Evolutionary conservation across 2,113 vertebrate species (phyloP).

Genomic region (Eretmochelys imbricata): DNA sequence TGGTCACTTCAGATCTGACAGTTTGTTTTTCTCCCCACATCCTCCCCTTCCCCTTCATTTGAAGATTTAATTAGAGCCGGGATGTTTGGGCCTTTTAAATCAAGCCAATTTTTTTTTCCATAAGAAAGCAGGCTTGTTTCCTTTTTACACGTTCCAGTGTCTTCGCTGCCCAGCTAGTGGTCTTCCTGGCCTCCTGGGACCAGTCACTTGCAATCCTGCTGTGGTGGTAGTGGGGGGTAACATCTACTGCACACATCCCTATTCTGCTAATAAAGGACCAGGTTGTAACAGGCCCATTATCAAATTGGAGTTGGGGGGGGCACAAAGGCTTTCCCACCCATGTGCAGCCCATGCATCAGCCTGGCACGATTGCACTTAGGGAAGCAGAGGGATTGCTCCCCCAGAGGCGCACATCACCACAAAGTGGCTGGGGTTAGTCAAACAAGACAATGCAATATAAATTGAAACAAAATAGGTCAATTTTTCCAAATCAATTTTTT

Average conservation of each 20-base stretch:
- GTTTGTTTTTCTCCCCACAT: not conserved
- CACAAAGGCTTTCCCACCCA: not conserved
- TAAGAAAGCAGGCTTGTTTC: constrained; percentile 58
- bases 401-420: not conserved
- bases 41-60: constrained; percentile 42
- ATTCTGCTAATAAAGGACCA: not conserved
- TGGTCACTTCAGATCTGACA: not conserved
- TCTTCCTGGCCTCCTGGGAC: not conserved
- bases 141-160: constrained; percentile 60
- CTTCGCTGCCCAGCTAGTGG: not conserved
- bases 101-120: constrained; percentile 54
- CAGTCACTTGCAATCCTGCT: not conserved
- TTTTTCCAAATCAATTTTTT: not conserved
- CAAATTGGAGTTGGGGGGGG: not conserved
- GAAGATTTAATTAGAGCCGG: constrained; percentile 65
- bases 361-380: rapidly evolving
- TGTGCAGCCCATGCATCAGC: not conserved
- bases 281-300: not conserved
- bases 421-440: too few relatives aligned
- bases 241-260: not conserved
- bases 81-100: constrained; percentile 41
- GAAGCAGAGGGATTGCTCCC: not conserved
- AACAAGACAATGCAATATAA: not conserved
- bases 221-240: not conserved
- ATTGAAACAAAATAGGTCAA: not conserved